These are phyloP conservation scores for Zosterops borbonicus DNA, from an alignment of 2,113 vertebrate genomes.

Conservation along the genomic window DNA sequence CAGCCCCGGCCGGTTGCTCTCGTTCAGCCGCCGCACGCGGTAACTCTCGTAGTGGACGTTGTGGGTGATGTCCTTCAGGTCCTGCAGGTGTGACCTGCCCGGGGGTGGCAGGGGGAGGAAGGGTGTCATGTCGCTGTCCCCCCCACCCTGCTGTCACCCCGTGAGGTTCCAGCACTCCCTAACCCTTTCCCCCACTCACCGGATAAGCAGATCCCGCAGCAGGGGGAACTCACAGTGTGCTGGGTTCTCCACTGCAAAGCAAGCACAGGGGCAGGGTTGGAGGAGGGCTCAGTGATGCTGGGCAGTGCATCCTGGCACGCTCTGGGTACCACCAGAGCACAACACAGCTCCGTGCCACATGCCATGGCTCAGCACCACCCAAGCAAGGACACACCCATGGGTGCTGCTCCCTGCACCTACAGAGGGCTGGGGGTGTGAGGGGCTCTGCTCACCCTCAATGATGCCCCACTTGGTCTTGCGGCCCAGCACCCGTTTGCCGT, in stretches of 20 bases:
- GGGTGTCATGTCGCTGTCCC: background rate
- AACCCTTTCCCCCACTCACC: constrained; percentile 70
- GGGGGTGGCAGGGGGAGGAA: background rate
- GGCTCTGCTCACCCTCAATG: constrained; percentile 84
- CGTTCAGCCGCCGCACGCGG: constrained; percentile 82
- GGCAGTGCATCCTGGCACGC: fast-evolving
- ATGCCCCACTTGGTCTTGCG: constrained; percentile 97
- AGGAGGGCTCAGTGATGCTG: fast-evolving
- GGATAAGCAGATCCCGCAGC: constrained; percentile 90
- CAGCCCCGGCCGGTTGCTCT: constrained; percentile 72
- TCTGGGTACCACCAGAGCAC: fast-evolving
- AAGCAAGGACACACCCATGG: background rate
- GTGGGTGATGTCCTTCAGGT: constrained; percentile 96
- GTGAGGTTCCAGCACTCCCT: fast-evolving
- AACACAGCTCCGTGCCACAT: background rate
- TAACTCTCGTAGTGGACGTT: constrained; percentile 93
- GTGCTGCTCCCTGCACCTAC: background rate
- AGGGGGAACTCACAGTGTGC: constrained; percentile 90
- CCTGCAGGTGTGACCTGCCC: constrained; percentile 89
- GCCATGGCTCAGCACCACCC: background rate
- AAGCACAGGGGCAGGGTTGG: background rate
- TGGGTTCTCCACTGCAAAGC: constrained; percentile 88
- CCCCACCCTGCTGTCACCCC: fast-evolving
- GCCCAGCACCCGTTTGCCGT: constrained; percentile 89
- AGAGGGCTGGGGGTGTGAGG: background rate